Base-by-base conservation (phyloP, 1,140 invertebrate species). In the Sycobia sp. region DNA sequence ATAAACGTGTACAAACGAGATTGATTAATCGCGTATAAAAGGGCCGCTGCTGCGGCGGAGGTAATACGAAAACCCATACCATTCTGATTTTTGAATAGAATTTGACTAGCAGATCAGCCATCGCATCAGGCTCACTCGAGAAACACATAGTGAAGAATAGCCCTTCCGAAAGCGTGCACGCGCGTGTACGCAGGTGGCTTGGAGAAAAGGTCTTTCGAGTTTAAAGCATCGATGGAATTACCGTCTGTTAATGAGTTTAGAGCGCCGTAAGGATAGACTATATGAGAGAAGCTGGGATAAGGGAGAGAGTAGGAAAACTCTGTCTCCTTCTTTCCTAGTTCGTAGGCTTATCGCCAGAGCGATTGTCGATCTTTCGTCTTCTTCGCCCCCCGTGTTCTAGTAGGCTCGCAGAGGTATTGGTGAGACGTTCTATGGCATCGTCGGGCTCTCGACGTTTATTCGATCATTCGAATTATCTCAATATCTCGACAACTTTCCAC, bases 161-260 rank as follows among this genome's bases (percentile, higher is more conserved):
- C n/a, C n/a, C n/a, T n/a, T n/a, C n/a, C n/a, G n/a, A n/a, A n/a
- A n/a, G n/a, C n/a, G n/a, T n/a, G n/a, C n/a, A n/a, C n/a, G n/a
- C n/a, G n/a, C n/a, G n/a, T n/a, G n/a, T n/a, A n/a, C n/a, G n/a
- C n/a, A n/a, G n/a, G n/a, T n/a, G n/a, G n/a, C n/a, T n/a, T n/a
- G n/a, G n/a, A n/a, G n/a, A n/a, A n/a, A n/a, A n/a, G n/a, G n/a
- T n/a, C n/a, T 11, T 32, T 53, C 60, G 67, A 72, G 68, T 69
- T 76, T 73, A 72, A 77, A 73, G 71, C 72, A 77, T 77, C 71
- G 74, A 77, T 73, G 74, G 72, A 75, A 77, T 76, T 77, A 76
- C 73, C 62, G 73, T 65, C 63, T 71, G 69, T 69, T 77, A 74
- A 77, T 77, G 72, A 76, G 71, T 77, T 77, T 77, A 77, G 66